Evolutionary conservation across 2,888 invertebrate genomes (phyloP), one percentile per base, ranked within the genome.

Genomic region (Drosophila sordidapex): DNA sequence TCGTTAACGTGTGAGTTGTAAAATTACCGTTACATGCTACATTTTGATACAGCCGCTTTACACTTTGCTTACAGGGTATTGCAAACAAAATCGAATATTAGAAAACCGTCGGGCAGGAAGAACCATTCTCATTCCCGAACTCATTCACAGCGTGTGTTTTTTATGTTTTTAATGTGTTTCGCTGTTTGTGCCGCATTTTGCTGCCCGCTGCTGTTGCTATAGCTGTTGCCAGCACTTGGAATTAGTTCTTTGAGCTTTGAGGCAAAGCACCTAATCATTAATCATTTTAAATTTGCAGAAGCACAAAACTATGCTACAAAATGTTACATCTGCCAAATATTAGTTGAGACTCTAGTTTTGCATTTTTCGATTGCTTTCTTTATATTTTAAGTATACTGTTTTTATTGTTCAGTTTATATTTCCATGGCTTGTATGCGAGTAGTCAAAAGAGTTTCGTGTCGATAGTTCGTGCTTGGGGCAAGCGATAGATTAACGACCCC

Each of bases 61-160:
- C 13, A 5, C 8, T n/a, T 27, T 2, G 2, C 29, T 11, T 27
- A 46, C 54, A 59, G 74, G 74, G 67, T 74, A 71, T 68, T n/a
- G 54, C 57, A 78, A 82, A 85, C 72, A 81, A 85, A 82, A 82
- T 83, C 80, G 87, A 85, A 84, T 85, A 84, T 85, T 75, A 81
- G 79, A 79, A 71, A 81, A 68, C 7, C 67, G 36, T 68, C 64
- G 60, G 63, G 61, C 76, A 70, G 31, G 43, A 46, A 72, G 70
- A 77, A 70, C 13, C 46, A 18, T 51, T 27, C 27, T 36, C 65
- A 38, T 29, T 15, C 49, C 35, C 21, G 38, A 27, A 33, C 58
- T 58, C 66, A 53, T 38, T 18, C 68, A 38, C 79, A 78, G 79
- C 83, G 72, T 77, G 76, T 77, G 76, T 73, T 31, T 51, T 83